Evolutionary conservation across 2,797 vertebrate species (phyloP), one percentile per base, ranked within the genome.

Genomic region (Artibeus jamaicensis): DNA sequence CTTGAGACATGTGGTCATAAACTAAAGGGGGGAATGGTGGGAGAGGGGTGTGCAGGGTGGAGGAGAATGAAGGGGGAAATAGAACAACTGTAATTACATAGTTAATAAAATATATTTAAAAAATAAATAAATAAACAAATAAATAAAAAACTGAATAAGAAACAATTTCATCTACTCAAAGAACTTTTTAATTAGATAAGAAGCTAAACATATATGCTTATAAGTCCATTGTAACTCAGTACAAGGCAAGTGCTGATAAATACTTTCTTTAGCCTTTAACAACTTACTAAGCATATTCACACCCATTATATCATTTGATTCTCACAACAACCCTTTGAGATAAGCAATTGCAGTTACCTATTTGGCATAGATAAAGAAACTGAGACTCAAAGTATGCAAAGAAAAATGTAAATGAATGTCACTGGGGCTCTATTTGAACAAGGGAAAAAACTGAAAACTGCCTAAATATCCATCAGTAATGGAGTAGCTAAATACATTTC

Each of bases 281-380:
- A 96, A 94, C 86, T 96, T 95, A 96, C 93, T 53, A 78, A 74
- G 84, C 81, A 57, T 73, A 84, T 57, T 95, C 89, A 85, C 89
- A 95, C 85, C 89, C 86, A 77, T 74, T 91, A 29, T 50, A 71
- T 70, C 94, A 93, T 78, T 96, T 96, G 94, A 94, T 73, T 90
- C 86, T 95, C 93, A 95, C 86, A 96, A 89, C 93, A 91, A 46
- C 94, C 91, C 92, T 87, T 81, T 48, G 91, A 94, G 91, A 85
- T 46, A 88, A 68, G 96, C 89, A 95, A 77, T 85, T 89, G 57
- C 39, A 65, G 39, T 67, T 94, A 84, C 48, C n/a, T 79, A 15
- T 78, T 89, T 96, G 89, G 86, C 89, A 88, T 19, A 85, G 65
- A 94, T 74, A 44, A 94, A 94, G 89, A 95, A 97, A 87, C 84